These are phyloP conservation scores for Portunus trituberculatus DNA, from an alignment of 1,140 invertebrate species.

Conservation along the genomic window DNA sequence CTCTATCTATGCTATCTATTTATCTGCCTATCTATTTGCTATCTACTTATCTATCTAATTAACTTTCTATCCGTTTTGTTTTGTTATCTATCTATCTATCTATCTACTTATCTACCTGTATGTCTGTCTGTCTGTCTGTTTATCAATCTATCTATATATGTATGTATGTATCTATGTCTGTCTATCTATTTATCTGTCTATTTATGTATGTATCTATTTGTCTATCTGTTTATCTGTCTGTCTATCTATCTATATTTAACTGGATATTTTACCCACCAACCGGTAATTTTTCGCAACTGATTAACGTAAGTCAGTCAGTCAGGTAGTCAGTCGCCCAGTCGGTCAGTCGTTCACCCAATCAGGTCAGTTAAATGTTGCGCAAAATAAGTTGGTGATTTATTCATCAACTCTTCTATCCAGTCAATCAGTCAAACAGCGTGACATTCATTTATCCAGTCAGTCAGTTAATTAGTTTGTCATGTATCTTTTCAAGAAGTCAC, in stretches of 20 bases:
- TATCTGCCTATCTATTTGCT: too few species aligned
- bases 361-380: too few species aligned
- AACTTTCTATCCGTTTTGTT: background rate
- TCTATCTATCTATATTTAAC: background rate
- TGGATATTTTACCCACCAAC: too few species aligned
- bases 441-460: background rate
- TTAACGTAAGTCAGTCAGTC: too few species aligned
- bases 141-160: background rate
- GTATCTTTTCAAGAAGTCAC: too few species aligned
- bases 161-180: background rate
- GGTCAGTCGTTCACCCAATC: background rate
- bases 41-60: background rate
- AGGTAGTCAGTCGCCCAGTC: background rate
- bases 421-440: too few species aligned
- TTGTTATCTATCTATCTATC: background rate
- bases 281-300: too few species aligned
- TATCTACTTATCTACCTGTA: constrained; percentile 13
- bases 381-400: too few species aligned
- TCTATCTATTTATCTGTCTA: background rate
- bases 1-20: too few species aligned
- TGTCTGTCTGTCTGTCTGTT: too few species aligned
- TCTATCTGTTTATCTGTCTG: constrained; percentile 23
- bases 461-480: background rate
- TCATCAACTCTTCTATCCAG: background rate
- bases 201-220: constrained; percentile 33